These are phyloP conservation scores for Ephydatia muelleri DNA, from an alignment of 37 sponge, comb jelly and placozoan genomes.

Conservation along the genomic window DNA sequence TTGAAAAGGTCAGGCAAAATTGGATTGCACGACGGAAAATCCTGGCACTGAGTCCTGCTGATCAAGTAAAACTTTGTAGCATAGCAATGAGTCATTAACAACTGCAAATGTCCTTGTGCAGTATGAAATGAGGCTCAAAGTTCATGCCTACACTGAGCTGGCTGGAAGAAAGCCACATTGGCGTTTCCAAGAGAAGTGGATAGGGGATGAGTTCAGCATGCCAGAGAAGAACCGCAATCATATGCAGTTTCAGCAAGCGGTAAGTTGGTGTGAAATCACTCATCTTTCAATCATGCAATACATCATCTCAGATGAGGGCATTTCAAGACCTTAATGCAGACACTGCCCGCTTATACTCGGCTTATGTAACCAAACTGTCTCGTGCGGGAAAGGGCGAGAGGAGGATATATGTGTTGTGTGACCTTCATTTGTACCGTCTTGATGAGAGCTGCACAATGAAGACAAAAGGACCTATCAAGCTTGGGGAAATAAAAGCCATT, in stretches of 20 bases:
- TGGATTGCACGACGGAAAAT: slow-evolving; percentile 62
- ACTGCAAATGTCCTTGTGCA: not conserved
- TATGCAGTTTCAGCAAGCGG: slow-evolving; percentile 25
- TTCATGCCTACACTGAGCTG: slow-evolving; percentile 21
- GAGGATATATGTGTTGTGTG: slow-evolving; percentile 60
- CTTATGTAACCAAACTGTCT: slow-evolving; percentile 56
- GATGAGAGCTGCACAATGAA: slow-evolving; percentile 41
- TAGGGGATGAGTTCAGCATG: slow-evolving; percentile 50
- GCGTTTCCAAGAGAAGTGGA: slow-evolving; percentile 47
- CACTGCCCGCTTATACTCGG: slow-evolving; percentile 48
- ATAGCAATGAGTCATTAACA: not conserved
- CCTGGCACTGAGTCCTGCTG: slow-evolving; percentile 9
- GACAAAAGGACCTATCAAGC: slow-evolving; percentile 50
- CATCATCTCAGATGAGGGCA: slow-evolving; percentile 38
- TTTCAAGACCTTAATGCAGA: slow-evolving; percentile 49
- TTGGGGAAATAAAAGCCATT: slow-evolving; percentile 39
- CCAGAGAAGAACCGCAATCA: slow-evolving; percentile 29
- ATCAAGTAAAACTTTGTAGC: slow-evolving; percentile 47
- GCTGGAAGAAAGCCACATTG: slow-evolving; percentile 44
- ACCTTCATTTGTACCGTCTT: slow-evolving; percentile 64
- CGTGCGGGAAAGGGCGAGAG: slow-evolving; percentile 39
- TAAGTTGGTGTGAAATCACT: slow-evolving; percentile 1
- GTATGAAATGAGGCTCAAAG: slow-evolving; percentile 61
- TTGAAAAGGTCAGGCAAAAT: slow-evolving; percentile 45
- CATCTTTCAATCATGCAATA: not conserved